Evolutionary conservation across 2,888 invertebrate genomes (phyloP), one percentile per base, ranked within the genome.

Genomic region (Eustalomyia histrio): DNA sequence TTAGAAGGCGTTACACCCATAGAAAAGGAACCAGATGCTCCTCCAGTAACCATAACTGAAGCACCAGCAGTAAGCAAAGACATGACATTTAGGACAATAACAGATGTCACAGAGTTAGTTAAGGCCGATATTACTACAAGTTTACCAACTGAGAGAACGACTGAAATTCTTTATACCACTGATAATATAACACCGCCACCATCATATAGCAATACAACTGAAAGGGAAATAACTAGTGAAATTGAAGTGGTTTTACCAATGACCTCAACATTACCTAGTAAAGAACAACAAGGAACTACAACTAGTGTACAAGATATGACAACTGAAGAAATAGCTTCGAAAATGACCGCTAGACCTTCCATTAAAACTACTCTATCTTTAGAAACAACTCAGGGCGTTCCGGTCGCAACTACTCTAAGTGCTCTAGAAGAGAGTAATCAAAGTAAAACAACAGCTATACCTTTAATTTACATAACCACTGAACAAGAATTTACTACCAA

Each of bases 241-340:
- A 29, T 4, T 8, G 39, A 43, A 7, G 55, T 17, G n/a, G 9
- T 7, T 0, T 24, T 10, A 14, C 14, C 16, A 39, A 39, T 6
- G 14, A n/a, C 16, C 4, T n/a, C 43, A 47, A 47, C 43, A n/a
- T n/a, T 47, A 5, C 6, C 43, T 5, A n/a, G 43, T 9, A 24
- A 16, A 29, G 16, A 65, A 39, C 21, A 18, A 55, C 21, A 18
- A 55, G n/a, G 58, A 47, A 57, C 43, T 39, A 68, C 43, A 29
- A 47, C 18, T 10, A 21, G 8, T 10, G 18, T 18, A 18, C 1
- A 14, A 47, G 43, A 5, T n/a, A n/a, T 47, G 43, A n/a, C 43
- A 47, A n/a, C 43, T 47, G 43, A n/a, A 47, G 14, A 4, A 43
- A 14, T 43, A 43, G 2, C 43, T 14, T 43, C 43, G 43, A 43